These are phyloP conservation scores for Prunella himalayana DNA, from an alignment of 2,113 vertebrate species.

Conservation along the genomic window DNA sequence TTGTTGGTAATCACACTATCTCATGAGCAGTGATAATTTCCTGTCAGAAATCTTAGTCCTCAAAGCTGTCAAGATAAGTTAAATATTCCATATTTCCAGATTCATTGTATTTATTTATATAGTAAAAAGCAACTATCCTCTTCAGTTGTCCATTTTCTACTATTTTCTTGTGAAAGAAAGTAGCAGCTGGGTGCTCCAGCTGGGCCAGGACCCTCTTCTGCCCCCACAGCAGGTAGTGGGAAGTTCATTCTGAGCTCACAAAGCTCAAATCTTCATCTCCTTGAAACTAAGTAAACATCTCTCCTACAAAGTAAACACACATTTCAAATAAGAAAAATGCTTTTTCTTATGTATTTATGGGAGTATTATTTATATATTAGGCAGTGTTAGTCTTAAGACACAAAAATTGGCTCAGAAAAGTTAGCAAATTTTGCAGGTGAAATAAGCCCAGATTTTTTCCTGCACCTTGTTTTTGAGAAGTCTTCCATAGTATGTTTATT, in stretches of 20 bases:
- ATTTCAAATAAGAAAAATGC: not conserved
- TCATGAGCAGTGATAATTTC: not conserved
- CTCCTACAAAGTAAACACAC: not conserved
- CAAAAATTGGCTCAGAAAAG: not conserved
- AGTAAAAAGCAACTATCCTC: not conserved
- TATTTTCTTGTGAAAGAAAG: not conserved
- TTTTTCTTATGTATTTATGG: not conserved
- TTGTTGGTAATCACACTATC: not conserved
- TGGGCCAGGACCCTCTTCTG: not conserved
- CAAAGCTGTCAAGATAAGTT: not conserved
- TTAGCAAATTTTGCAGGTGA: not conserved
- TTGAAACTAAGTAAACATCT: not conserved
- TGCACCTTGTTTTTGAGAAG: not conserved
- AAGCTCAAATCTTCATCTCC: not conserved
- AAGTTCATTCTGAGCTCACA: not conserved
- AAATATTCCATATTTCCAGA: not conserved
- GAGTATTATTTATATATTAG: not conserved
- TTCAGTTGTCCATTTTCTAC: not conserved
- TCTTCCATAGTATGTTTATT: accelerated
- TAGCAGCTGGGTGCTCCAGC: not conserved
- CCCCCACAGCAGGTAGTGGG: not conserved
- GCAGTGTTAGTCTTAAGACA: not conserved
- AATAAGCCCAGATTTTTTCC: not conserved
- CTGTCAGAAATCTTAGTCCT: not conserved
- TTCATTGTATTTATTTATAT: not conserved